These are phyloP conservation scores for Ectropis crepuscularia DNA, from an alignment of 2,888 invertebrate genomes.

Conservation along the genomic window DNA sequence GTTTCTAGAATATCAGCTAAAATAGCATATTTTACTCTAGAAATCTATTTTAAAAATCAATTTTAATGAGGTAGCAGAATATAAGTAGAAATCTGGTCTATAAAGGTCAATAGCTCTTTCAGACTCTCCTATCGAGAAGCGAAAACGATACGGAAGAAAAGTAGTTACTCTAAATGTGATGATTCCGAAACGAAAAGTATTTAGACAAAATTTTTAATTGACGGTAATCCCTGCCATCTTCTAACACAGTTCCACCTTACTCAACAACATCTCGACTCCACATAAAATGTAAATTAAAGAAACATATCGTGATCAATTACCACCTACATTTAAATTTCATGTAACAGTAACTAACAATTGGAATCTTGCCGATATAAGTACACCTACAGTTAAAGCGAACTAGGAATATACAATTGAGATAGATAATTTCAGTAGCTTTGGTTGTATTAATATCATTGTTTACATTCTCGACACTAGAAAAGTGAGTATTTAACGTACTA, in stretches of 20 bases:
- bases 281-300: slow-evolving; percentile 55
- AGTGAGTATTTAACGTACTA: slow-evolving; percentile 68
- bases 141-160: not conserved
- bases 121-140: too few relatives aligned
- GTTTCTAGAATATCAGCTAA: slow-evolving; percentile 48
- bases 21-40: not conserved
- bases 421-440: slow-evolving; percentile 83
- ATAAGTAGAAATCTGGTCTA: too few relatives aligned
- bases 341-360: slow-evolving; percentile 77
- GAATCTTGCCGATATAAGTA: slow-evolving; percentile 74
- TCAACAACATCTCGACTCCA: slow-evolving; percentile 68
- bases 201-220: slow-evolving; percentile 60
- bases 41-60: slow-evolving; percentile 1
- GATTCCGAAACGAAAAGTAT: slow-evolving; percentile 64
- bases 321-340: slow-evolving; percentile 71
- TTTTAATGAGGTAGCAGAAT: slow-evolving; percentile 34
- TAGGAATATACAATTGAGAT: slow-evolving; percentile 83
- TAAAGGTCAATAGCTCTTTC: too few relatives aligned
- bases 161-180: slow-evolving; percentile 41
- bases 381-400: slow-evolving; percentile 81
- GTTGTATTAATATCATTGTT: slow-evolving; percentile 76
- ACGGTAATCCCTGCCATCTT: slow-evolving; percentile 60
- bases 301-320: slow-evolving; percentile 58
- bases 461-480: slow-evolving; percentile 49
- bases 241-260: slow-evolving; percentile 82